A percentile compares a stretch with the other conserved stretches of the same genome.
phyloP scores from a whole-genome alignment of 2,888 invertebrate species.

The Drosophila nr. fundita region DNA sequence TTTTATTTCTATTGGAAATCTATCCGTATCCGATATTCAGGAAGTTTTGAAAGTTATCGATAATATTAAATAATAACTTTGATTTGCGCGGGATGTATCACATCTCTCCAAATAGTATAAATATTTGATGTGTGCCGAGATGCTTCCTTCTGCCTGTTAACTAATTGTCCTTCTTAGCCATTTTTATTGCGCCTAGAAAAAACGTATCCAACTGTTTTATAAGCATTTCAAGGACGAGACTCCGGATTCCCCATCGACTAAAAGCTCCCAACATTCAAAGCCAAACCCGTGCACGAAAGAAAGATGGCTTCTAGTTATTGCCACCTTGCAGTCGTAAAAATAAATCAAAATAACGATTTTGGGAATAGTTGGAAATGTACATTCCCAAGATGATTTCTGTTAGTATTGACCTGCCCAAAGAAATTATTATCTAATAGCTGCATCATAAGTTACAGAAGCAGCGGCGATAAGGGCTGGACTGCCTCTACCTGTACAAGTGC shows the following conservation, averaged over 20 bases:
- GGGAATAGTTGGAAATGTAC: neutral
- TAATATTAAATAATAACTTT: neutral
- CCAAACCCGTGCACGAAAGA: neutral
- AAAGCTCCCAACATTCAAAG: neutral
- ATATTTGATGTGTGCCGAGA: neutral
- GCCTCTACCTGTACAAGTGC: slow-evolving; percentile 12
- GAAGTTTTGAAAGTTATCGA: neutral
- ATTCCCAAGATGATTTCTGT: neutral
- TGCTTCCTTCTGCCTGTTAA: neutral
- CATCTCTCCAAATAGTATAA: neutral
- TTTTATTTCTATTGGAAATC: neutral
- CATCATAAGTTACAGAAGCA: neutral
- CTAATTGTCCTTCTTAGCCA: neutral
- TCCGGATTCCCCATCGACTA: neutral
- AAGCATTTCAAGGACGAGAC: neutral
- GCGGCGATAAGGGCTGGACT: slow-evolving; percentile 5
- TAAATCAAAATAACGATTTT: neutral
- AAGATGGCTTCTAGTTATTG: neutral
- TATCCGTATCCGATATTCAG: neutral
- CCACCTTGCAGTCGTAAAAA: neutral
- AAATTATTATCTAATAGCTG: slow-evolving; percentile 6
- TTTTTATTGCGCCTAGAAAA: neutral
- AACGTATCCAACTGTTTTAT: neutral
- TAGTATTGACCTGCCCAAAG: slow-evolving; percentile 10
- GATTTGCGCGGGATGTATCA: neutral